Evolutionary conservation across 2,888 invertebrate species (phyloP).

Genomic region (Sphaerophoria rueppellii): DNA sequence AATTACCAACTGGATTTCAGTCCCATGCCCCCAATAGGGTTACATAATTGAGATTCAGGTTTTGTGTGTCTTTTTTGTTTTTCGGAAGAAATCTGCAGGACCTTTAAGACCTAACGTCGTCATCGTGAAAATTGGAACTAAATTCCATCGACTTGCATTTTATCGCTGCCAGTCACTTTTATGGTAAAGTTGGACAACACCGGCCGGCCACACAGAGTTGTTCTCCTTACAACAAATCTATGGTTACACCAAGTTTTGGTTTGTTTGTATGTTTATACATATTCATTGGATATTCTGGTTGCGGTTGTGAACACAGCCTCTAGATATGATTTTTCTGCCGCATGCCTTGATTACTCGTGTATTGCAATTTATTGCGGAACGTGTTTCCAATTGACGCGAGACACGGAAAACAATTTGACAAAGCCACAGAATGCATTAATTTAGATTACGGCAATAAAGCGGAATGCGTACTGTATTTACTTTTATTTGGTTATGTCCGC

Average conservation of each 20-base stretch:
- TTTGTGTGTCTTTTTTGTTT: not conserved
- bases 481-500: not conserved
- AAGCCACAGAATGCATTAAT: conserved; percentile 60
- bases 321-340: conserved; percentile 25
- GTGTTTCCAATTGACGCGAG: conserved; percentile 51
- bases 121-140: conserved; percentile 46
- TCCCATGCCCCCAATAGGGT: conserved; percentile 47
- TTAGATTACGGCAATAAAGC: conserved; percentile 53
- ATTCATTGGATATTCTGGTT: conserved; percentile 21
- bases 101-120: not conserved
- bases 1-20: conserved; percentile 12
- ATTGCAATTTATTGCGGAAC: conserved; percentile 62
- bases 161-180: conserved; percentile 18
- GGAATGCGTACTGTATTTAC: not conserved
- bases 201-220: conserved; percentile 45
- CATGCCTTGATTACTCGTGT: conserved; percentile 16
- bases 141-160: conserved; percentile 35
- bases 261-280: not conserved
- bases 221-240: conserved; percentile 23
- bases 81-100: conserved; percentile 14
- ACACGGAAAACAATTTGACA: conserved; percentile 69
- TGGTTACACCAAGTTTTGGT: conserved; percentile 35
- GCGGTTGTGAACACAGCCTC: conserved; percentile 60
- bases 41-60: conserved; percentile 53
- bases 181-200: conserved; percentile 4